Conservation (phyloP, 2,888 invertebrate genomes). For the Trissonchulus latispiculum region DNA sequence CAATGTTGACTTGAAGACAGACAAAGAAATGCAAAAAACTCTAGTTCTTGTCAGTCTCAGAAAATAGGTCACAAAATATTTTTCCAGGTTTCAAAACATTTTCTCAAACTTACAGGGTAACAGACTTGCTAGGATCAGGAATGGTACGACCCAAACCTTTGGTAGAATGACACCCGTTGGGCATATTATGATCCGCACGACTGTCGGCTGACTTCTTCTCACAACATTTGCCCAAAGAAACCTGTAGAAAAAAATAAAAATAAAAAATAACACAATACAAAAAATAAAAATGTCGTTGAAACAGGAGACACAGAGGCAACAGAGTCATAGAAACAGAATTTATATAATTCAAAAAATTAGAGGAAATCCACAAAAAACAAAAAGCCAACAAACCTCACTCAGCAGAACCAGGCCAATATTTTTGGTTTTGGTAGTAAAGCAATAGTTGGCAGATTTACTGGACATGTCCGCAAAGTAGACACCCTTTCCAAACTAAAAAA, state of each 20-base stretch:
- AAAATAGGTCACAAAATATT: not conserved
- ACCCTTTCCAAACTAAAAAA: slow-evolving; percentile 49
- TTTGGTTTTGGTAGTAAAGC: slow-evolving; percentile 45
- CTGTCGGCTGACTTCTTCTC: slow-evolving; percentile 46
- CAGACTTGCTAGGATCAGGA: slow-evolving; percentile 39
- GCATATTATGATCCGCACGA: slow-evolving; percentile 41
- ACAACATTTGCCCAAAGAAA: slow-evolving; percentile 44
- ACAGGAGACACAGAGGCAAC: not conserved
- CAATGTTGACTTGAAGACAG: too few relatives aligned
- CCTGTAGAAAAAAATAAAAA: slow-evolving; percentile 22
- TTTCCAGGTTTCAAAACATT: too few relatives aligned
- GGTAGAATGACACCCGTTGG: slow-evolving; percentile 46
- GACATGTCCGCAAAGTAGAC: slow-evolving; percentile 52
- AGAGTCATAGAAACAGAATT: too few relatives aligned
- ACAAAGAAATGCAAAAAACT: not conserved
- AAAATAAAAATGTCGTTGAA: not conserved
- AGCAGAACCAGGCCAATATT: slow-evolving; percentile 46
- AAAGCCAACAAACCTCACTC: slow-evolving; percentile 50
- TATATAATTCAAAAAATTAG: too few relatives aligned
- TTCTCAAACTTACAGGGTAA: slow-evolving; percentile 30
- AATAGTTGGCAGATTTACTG: slow-evolving; percentile 51
- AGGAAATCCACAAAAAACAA: too few relatives aligned
- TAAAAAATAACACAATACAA: not conserved
- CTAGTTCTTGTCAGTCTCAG: not conserved
- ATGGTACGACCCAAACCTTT: slow-evolving; percentile 45